A percentile compares a stretch with the other conserved stretches of the same genome.
Evolutionary conservation across 2,888 invertebrate genomes (phyloP).

Genomic region (Notodonta dromedarius): DNA sequence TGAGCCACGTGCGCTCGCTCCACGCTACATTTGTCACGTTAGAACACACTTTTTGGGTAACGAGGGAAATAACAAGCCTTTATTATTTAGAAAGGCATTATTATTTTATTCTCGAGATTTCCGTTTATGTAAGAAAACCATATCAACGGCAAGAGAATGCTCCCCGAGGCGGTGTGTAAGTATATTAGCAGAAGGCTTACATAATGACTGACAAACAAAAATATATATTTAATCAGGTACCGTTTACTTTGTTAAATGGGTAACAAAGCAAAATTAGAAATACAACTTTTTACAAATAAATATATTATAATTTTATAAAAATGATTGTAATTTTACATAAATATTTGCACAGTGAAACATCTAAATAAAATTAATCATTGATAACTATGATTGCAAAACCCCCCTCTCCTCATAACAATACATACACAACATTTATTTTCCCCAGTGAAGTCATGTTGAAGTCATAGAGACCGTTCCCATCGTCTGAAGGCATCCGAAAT

Average conservation of each 20-base stretch:
- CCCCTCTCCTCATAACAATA: no score
- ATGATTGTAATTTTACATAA: no score
- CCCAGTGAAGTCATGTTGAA: background rate
- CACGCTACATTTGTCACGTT: slow-evolving; percentile 48
- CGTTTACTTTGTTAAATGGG: background rate
- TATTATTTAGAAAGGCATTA: slow-evolving; percentile 42
- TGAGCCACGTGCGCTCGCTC: slow-evolving; percentile 2
- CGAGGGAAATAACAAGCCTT: slow-evolving; percentile 37
- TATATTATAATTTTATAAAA: no score
- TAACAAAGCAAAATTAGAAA: no score
- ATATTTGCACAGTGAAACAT: no score
- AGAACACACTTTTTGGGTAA: slow-evolving; percentile 39
- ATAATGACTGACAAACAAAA: slow-evolving; percentile 22
- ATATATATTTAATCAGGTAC: background rate
- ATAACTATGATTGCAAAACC: background rate
- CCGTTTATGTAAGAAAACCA: slow-evolving; percentile 32
- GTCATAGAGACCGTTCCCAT: background rate
- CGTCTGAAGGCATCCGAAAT: slow-evolving; percentile 34
- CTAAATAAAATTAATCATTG: no score
- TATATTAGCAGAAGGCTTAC: slow-evolving; percentile 25
- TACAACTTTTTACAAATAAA: no score
- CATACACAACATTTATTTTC: no score
- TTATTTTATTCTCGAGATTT: slow-evolving; percentile 33
- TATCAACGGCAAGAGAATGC: slow-evolving; percentile 32
- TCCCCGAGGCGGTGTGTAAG: slow-evolving; percentile 25